phyloP scores from a whole-genome alignment of 2,888 invertebrate species.

The Drosophila lutescens region DNA sequence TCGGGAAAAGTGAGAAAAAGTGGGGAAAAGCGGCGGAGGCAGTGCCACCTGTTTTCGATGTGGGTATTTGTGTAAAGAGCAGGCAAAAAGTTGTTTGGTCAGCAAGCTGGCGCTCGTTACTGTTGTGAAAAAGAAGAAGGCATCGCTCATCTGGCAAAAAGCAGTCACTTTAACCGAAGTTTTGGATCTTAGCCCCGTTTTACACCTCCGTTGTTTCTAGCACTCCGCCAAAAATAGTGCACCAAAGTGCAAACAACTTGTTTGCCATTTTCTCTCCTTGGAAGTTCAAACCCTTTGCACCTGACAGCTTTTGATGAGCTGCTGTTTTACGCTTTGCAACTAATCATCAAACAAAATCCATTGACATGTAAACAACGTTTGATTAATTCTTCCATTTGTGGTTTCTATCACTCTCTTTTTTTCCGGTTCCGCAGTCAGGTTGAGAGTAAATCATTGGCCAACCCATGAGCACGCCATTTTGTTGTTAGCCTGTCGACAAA shows the following conservation, averaged over 20 bases:
- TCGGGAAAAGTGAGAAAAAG: conserved; percentile 8
- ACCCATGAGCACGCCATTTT: conserved; percentile 66
- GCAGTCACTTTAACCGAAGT: conserved; percentile 10
- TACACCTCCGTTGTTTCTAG: not conserved
- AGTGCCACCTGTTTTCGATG: conserved; percentile 60
- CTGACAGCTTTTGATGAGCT: conserved; percentile 61
- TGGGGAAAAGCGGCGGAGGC: conserved; percentile 12
- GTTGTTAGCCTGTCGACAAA: conserved; percentile 58
- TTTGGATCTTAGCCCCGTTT: not conserved
- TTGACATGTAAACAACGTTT: conserved; percentile 70
- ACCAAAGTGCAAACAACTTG: conserved; percentile 9
- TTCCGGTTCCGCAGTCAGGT: not conserved
- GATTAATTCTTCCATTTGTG: conserved; percentile 34
- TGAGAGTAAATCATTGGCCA: conserved; percentile 29
- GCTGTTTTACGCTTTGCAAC: conserved; percentile 50
- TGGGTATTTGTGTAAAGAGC: conserved; percentile 22
- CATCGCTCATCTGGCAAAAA: conserved; percentile 22
- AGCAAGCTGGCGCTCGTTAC: conserved; percentile 37
- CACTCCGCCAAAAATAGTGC: conserved; percentile 5
- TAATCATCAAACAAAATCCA: conserved; percentile 66
- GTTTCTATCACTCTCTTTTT: conserved; percentile 1
- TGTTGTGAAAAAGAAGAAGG: conserved; percentile 30
- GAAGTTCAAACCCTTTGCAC: conserved; percentile 33
- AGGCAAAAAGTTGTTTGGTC: conserved; percentile 55
- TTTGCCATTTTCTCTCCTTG: not conserved